Evolutionary conservation across 2,113 vertebrate species (phyloP).

Genomic region (Cyanocitta stelleri): DNA sequence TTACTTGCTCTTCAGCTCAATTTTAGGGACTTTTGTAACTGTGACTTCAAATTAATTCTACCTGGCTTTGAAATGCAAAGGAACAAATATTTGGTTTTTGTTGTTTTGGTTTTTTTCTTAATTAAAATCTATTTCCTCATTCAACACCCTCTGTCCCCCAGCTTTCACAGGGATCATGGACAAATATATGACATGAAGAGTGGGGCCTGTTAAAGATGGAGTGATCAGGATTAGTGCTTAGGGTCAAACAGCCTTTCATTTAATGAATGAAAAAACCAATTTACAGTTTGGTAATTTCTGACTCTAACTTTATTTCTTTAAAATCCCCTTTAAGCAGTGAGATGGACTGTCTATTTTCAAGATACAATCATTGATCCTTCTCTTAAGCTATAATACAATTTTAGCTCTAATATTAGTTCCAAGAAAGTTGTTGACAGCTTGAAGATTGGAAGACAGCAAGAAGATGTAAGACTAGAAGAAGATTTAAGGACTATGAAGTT

Average conservation of each 20-base stretch:
- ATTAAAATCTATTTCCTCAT: neutral
- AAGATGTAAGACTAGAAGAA: neutral
- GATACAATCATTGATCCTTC: neutral
- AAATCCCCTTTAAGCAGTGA: neutral
- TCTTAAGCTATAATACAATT: neutral
- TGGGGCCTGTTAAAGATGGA: neutral
- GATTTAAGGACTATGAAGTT: neutral
- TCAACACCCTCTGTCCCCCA: neutral
- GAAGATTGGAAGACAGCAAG: neutral
- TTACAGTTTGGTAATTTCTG: neutral
- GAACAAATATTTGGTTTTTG: fast-evolving
- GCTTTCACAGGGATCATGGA: neutral
- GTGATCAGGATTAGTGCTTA: neutral
- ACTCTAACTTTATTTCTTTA: neutral
- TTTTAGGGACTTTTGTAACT: neutral
- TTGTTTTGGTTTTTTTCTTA: neutral
- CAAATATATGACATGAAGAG: neutral
- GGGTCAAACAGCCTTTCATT: neutral
- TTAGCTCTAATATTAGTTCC: neutral
- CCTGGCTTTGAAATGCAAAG: neutral
- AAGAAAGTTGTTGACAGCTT: neutral
- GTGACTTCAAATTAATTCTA: neutral
- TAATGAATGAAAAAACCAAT: neutral
- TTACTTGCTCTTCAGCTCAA: neutral
- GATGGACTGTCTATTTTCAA: neutral